Base-by-base conservation (phyloP, 2,888 invertebrate genomes). In the Latrodectus elegans region DNA sequence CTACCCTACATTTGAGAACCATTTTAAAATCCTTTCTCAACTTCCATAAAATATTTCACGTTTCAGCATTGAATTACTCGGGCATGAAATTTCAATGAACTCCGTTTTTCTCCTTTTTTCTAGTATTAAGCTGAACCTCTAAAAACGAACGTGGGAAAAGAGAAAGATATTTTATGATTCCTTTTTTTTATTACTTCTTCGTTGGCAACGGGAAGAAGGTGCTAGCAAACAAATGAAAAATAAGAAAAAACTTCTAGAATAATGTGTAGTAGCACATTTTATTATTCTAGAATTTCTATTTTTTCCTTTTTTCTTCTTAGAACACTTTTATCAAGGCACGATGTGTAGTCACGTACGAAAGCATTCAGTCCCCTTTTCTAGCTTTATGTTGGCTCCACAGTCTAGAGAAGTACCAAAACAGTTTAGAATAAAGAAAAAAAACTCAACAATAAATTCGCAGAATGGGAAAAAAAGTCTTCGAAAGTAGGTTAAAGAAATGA, bases 71-170 rank as follows among this genome's bases (percentile, higher is more conserved):
- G 74, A 81, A 81, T 81, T 81, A 73, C 72, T 49, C 53, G 15
- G 17, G 53, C 74, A 74, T 81, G 74, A 81, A 81, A 81, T 81
- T 81, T 81, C 67, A 73, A 81, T 81, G 73, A 65, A 73, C 65
- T 52, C 22, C 51, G 9, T 17, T 49, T 64, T 52, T 53, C 17
- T 51, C 17, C 64, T 72, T 65, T 74, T 64, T 81, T 17, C 53
- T 22, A 67, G 78, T 81, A 73, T 74, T 74, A 81, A 81, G 74
- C 60, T 15, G 22, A 81, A 67, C 67, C 81, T 74, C 17, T 67
- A 81, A 81, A 81, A 81, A 65, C 17, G 52, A 81, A 74, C 17
- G 64, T 17, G 51, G 60, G 51, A 64, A 80, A 72, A 80, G 72
- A 80, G 17, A 38, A 38, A 17, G 68, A 22, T 17, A 26, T 17